Base-by-base conservation (phyloP, 1,140 invertebrate genomes). In the Aphelenchoides besseyi region DNA sequence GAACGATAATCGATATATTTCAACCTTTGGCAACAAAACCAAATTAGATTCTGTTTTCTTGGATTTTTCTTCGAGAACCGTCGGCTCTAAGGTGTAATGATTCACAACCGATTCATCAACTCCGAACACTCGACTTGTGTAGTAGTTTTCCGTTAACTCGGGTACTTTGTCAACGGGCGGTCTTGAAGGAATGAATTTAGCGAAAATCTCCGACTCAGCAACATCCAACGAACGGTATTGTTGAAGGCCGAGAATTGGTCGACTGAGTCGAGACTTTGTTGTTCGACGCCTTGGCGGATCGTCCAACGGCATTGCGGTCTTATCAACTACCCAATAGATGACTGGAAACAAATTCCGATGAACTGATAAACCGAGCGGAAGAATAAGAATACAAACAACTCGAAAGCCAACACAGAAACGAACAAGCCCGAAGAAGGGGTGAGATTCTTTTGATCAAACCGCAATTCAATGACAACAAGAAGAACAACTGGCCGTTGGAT, bases 31-130 rank as follows among this genome's bases (percentile, higher is more conserved):
- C 5, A 41, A 8, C 37, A 41, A n/a, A 41, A 41, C 37, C 37
- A 41, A n/a, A 41, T 41, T n/a, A 41, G 5, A 8, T 41, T 41
- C n/a, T 8, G 37, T n/a, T 8, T 41, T 41, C 5, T n/a, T 41
- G n/a, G n/a, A n/a, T n/a, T n/a, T n/a, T n/a, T n/a, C n/a, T n/a
- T n/a, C 41, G 41, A 48, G 12, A 12, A 29, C 5, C 5, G 55
- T 59, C 5, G 55, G 55, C 55, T 59, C 55, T 23, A 59, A 33
- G 5, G 55, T 8, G 18, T 59, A 59, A 33, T 59, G 18, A 18
- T 59, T 59, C 12, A 18, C 18, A 8, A 59, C 5, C 5, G 26
- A 16, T 23, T 59, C 55, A 23, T 48, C 41, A 12, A 48, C 41
- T 5, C 55, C 55, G 18, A 59, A 59, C 26, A 33, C 5, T 5